phyloP scores from a whole-genome alignment of 2,888 invertebrate genomes.

The Amiota minor region DNA sequence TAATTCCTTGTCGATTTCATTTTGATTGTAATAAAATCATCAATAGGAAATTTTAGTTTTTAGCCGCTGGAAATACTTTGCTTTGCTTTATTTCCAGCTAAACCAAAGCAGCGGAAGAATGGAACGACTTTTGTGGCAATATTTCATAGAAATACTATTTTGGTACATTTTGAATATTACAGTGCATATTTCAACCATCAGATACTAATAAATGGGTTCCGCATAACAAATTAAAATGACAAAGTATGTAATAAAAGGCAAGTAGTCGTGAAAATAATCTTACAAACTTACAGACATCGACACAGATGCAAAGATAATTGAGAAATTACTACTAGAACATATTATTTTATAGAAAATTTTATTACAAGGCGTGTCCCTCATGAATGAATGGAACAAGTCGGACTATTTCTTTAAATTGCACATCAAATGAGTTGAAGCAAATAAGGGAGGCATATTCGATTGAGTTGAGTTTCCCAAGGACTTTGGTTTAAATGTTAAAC shows the following conservation, averaged over 20 bases:
- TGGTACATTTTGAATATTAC: constrained; percentile 33
- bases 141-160: constrained; percentile 25
- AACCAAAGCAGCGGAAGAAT: constrained; percentile 46
- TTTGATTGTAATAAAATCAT: not conserved
- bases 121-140: too few relatives aligned
- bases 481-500: not conserved
- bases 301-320: constrained; percentile 51
- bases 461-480: too few relatives aligned
- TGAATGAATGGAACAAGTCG: not conserved
- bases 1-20: not conserved
- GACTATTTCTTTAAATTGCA: not conserved
- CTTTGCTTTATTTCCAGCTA: constrained; percentile 55
- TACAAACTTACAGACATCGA: not conserved
- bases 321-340: constrained; percentile 55
- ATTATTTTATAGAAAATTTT: constrained; percentile 34
- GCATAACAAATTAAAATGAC: not conserved
- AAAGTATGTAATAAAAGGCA: constrained; percentile 13
- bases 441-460: not conserved
- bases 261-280: not conserved
- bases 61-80: too few relatives aligned
- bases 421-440: not conserved
- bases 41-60: too few relatives aligned
- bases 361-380: not conserved
- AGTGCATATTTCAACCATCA: constrained; percentile 60
- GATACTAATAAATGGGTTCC: constrained; percentile 52